Evolutionary conservation across 2,113 vertebrate genomes (phyloP).

Genomic region (Psittacus erithacus): DNA sequence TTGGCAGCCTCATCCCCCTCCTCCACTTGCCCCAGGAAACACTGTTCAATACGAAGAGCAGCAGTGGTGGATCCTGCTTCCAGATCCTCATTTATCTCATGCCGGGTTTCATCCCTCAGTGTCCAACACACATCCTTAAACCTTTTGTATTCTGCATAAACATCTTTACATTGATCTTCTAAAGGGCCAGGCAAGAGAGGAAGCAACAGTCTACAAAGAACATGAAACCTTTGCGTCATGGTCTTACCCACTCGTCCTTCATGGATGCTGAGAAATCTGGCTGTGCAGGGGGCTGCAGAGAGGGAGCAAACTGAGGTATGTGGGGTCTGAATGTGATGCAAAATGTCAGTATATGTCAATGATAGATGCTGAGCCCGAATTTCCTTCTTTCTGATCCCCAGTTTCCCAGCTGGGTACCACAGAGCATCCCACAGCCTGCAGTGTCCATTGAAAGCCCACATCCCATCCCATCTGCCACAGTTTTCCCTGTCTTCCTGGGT

Average conservation of each 20-base stretch:
- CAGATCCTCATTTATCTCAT: background rate
- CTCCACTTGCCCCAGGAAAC: background rate
- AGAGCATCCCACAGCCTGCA: background rate
- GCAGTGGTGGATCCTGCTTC: background rate
- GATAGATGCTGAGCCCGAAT: background rate
- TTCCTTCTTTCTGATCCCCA: background rate
- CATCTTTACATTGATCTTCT: background rate
- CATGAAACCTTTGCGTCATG: background rate
- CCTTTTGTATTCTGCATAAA: constrained; percentile 26
- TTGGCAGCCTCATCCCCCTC: background rate
- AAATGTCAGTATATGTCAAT: background rate
- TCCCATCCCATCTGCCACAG: background rate
- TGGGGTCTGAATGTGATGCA: background rate
- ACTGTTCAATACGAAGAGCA: background rate
- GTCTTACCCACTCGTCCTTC: background rate
- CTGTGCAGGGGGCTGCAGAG: background rate
- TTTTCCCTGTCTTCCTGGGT: background rate
- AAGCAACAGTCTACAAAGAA: background rate
- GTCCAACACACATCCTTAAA: background rate
- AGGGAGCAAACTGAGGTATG: rapidly evolving
- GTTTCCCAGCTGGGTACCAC: background rate
- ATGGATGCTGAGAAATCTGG: rapidly evolving
- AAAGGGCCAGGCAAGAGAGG: background rate
- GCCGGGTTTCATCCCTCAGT: background rate
- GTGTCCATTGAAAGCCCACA: background rate